phyloP scores from a whole-genome alignment of 2,888 invertebrate species.

The Cheilosia soror region DNA sequence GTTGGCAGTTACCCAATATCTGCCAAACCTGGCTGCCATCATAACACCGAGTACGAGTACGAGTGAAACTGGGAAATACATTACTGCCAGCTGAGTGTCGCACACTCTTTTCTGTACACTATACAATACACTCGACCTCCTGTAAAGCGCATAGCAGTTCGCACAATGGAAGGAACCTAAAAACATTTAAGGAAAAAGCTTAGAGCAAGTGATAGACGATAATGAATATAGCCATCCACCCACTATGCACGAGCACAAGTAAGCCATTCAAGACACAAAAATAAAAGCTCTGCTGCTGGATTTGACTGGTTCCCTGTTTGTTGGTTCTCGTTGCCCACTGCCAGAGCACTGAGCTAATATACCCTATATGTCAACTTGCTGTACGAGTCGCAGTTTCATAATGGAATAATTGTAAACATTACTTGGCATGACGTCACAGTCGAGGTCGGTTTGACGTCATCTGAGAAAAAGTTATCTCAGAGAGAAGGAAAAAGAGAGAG shows the following conservation, averaged over 20 bases:
- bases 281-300: constrained; percentile 41
- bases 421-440: constrained; percentile 66
- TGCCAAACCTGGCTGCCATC: constrained; percentile 19
- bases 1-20: constrained; percentile 9
- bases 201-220: constrained; percentile 33
- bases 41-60: neutral
- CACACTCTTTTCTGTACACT: constrained; percentile 16
- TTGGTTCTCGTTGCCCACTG: constrained; percentile 44
- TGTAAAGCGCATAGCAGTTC: constrained; percentile 24
- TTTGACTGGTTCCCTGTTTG: constrained; percentile 26
- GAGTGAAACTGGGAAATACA: neutral
- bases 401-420: constrained; percentile 67
- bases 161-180: constrained; percentile 14
- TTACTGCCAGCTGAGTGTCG: constrained; percentile 32
- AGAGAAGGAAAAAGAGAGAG: constrained; percentile 4
- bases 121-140: constrained; percentile 20
- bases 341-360: constrained; percentile 44
- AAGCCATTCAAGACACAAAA: neutral
- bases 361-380: constrained; percentile 17
- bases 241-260: neutral
- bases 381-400: neutral
- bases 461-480: constrained; percentile 28
- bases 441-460: constrained; percentile 64
- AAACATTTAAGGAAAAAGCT: constrained; percentile 31
- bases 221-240: constrained; percentile 41